Percentiles rank a stretch among this genome's conserved stretches.
Conservation (phyloP, 2,797 vertebrate species). For the Cichlasoma orientale region DNA sequence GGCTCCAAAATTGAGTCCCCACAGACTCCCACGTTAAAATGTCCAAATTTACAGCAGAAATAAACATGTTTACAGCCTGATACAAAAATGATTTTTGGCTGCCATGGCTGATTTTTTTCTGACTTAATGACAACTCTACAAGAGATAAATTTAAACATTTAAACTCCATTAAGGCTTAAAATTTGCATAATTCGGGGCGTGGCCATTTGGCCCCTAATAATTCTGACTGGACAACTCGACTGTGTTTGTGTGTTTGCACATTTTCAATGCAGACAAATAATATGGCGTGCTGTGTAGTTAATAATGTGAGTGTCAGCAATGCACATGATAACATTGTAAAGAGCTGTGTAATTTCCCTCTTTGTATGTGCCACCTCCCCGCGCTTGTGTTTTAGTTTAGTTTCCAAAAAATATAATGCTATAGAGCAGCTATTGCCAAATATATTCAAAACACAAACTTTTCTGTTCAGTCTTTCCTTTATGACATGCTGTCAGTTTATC, state of each 20-base stretch:
- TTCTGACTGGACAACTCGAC: not conserved
- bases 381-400: not conserved
- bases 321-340: no score
- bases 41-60: not conserved
- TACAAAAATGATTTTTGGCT: not conserved
- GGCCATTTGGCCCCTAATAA: not conserved
- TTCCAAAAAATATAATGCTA: not conserved
- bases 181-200: not conserved
- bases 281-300: not conserved
- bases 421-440: not conserved
- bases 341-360: not conserved
- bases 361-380: not conserved
- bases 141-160: not conserved
- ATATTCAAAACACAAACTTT: not conserved
- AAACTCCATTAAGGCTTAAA: not conserved
- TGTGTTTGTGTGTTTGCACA: not conserved
- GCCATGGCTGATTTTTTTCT: not conserved
- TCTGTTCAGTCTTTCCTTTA: not conserved
- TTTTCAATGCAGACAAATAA: not conserved
- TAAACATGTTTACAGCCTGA: not conserved
- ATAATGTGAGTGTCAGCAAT: not conserved
- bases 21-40: not conserved
- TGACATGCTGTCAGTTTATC: no score
- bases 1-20: not conserved
- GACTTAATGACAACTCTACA: not conserved